phyloP scores from a whole-genome alignment of 2,113 vertebrate species.

The Halichoeres trimaculatus region DNA sequence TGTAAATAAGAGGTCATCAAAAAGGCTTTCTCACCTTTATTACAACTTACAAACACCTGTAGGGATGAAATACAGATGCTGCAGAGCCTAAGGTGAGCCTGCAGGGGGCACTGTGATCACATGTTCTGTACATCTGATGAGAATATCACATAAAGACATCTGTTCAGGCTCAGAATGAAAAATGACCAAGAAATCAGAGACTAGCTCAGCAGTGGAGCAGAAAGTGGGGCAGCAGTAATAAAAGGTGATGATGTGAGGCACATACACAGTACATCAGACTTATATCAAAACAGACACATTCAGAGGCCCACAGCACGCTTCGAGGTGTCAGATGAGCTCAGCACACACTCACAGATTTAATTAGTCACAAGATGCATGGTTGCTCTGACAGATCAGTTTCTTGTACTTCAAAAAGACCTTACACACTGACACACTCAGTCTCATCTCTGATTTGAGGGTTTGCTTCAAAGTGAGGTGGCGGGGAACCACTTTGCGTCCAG shows the following conservation, averaged over 20 bases:
- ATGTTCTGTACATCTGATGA: neutral
- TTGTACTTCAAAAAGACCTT: conserved; percentile 24
- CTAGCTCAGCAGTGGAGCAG: conserved; percentile 4
- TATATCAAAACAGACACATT: conserved; percentile 1
- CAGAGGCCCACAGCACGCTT: neutral
- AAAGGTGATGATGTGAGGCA: conserved; percentile 39
- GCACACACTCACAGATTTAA: neutral
- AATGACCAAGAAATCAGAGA: conserved; percentile 33
- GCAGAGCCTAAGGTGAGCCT: conserved; percentile 27
- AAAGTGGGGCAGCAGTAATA: conserved; percentile 30
- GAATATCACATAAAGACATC: neutral
- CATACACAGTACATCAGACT: conserved; percentile 13
- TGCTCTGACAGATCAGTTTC: conserved; percentile 1
- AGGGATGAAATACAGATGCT: neutral
- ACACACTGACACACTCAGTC: conserved; percentile 12
- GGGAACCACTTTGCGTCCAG: conserved; percentile 8
- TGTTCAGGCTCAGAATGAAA: conserved; percentile 27
- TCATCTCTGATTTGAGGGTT: neutral
- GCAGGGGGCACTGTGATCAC: conserved; percentile 64
- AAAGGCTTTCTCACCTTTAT: neutral
- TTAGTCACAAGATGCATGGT: neutral
- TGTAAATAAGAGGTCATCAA: neutral
- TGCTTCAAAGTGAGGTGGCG: conserved; percentile 12
- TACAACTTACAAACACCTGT: neutral
- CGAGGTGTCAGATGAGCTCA: neutral